These are phyloP conservation scores for Pecten maximus DNA, from an alignment of 2,888 invertebrate species.

Conservation along the genomic window DNA sequence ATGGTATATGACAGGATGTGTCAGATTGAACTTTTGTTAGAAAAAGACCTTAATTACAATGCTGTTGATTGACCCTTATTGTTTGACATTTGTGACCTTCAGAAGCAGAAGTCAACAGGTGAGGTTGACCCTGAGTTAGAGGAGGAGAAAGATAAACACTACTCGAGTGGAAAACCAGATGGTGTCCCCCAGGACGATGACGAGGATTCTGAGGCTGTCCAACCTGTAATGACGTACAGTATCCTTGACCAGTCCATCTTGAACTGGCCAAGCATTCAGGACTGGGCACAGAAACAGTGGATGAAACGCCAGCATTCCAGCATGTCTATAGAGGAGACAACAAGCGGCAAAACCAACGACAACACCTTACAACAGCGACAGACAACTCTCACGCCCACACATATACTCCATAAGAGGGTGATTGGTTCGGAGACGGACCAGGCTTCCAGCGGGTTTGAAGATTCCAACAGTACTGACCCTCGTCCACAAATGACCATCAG, in stretches of 20 bases:
- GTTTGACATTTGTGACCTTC: background rate
- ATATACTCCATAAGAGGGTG: slow-evolving; percentile 35
- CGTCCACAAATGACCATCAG: slow-evolving; percentile 56
- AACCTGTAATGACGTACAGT: slow-evolving; percentile 77
- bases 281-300: slow-evolving; percentile 82
- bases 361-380: slow-evolving; percentile 44
- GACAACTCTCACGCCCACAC: slow-evolving; percentile 50
- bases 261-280: slow-evolving; percentile 81
- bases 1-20: no score
- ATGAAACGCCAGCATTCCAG: slow-evolving; percentile 75
- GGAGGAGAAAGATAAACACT: slow-evolving; percentile 57
- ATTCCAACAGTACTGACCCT: slow-evolving; percentile 71
- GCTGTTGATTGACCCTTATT: no score
- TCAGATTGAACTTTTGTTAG: no score
- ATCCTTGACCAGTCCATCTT: slow-evolving; percentile 81
- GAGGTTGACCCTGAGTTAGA: slow-evolving; percentile 53
- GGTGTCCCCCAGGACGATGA: slow-evolving; percentile 64
- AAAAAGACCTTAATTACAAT: no score
- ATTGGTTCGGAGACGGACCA: slow-evolving; percentile 71
- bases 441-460: slow-evolving; percentile 79
- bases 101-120: slow-evolving; percentile 36
- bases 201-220: slow-evolving; percentile 65
- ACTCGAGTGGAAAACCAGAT: slow-evolving; percentile 68
- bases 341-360: slow-evolving; percentile 56
- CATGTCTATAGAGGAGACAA: slow-evolving; percentile 52